Evolutionary conservation across 2,797 vertebrate species (phyloP).

Genomic region (Garrulus glandarius): DNA sequence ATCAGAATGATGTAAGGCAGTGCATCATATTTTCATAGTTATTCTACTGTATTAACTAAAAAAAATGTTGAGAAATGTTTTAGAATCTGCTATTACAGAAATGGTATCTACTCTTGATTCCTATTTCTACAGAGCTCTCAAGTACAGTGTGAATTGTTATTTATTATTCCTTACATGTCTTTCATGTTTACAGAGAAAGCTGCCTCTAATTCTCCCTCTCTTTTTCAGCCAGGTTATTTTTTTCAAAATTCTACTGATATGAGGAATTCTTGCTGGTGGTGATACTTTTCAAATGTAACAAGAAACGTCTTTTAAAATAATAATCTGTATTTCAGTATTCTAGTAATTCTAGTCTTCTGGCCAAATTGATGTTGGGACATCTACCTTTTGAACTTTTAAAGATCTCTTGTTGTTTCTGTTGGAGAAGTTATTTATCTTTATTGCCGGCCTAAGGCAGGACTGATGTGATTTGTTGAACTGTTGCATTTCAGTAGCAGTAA

Average conservation of each 20-base stretch:
- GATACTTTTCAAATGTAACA: background rate
- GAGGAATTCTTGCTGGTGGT: background rate
- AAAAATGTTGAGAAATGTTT: background rate
- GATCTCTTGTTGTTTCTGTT: background rate
- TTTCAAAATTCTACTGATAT: background rate
- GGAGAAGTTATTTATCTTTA: conserved; percentile 12
- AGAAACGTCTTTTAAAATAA: background rate
- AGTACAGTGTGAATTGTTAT: background rate
- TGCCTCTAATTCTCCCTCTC: background rate
- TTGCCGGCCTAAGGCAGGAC: background rate
- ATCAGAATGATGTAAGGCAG: background rate
- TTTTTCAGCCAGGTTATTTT: background rate
- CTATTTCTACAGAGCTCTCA: background rate
- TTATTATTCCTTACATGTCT: background rate
- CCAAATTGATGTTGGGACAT: background rate
- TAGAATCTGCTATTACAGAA: background rate
- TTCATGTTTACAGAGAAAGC: background rate
- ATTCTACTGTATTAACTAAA: background rate
- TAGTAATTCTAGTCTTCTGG: background rate
- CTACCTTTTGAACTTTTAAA: background rate
- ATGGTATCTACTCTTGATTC: background rate
- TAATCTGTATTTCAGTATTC: too few relatives aligned
- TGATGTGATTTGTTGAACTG: background rate
- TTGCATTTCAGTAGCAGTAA: background rate
- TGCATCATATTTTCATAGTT: background rate